These are phyloP conservation scores for Hydrotaea cyrtoneurina DNA, from an alignment of 2,888 invertebrate species.

Conservation along the genomic window DNA sequence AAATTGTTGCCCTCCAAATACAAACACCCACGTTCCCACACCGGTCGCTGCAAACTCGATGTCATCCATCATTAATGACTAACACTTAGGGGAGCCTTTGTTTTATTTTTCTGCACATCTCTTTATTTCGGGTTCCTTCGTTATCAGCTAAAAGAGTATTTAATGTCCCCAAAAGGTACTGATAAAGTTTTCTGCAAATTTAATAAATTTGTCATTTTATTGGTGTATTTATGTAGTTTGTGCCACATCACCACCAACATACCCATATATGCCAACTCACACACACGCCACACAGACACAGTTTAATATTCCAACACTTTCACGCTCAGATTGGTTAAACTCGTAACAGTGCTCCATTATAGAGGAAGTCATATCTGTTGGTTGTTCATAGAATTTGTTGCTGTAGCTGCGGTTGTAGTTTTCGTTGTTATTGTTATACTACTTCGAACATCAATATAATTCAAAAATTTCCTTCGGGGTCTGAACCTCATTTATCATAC, in stretches of 20 bases:
- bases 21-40: not conserved
- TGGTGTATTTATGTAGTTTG: not conserved
- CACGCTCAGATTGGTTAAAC: not conserved
- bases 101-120: not conserved
- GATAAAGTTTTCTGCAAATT: slow-evolving; percentile 40
- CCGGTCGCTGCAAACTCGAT: not conserved
- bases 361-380: not conserved
- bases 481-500: slow-evolving; percentile 55
- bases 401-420: not conserved
- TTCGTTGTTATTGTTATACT: slow-evolving; percentile 4
- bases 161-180: slow-evolving; percentile 42
- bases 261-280: not conserved
- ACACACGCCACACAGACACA: not conserved
- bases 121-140: not conserved
- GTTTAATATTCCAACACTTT: not conserved
- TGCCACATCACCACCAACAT: too few relatives aligned
- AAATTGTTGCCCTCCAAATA: not conserved
- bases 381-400: not conserved
- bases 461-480: slow-evolving; percentile 47
- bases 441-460: slow-evolving; percentile 48
- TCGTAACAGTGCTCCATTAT: not conserved
- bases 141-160: slow-evolving; percentile 17
- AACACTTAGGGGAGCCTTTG: slow-evolving; percentile 17
- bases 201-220: slow-evolving; percentile 51
- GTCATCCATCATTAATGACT: slow-evolving; percentile 44